Evolutionary conservation across 2,888 invertebrate species (phyloP), one percentile per base, ranked within the genome.

Genomic region (Caenorhabditis sinica): DNA sequence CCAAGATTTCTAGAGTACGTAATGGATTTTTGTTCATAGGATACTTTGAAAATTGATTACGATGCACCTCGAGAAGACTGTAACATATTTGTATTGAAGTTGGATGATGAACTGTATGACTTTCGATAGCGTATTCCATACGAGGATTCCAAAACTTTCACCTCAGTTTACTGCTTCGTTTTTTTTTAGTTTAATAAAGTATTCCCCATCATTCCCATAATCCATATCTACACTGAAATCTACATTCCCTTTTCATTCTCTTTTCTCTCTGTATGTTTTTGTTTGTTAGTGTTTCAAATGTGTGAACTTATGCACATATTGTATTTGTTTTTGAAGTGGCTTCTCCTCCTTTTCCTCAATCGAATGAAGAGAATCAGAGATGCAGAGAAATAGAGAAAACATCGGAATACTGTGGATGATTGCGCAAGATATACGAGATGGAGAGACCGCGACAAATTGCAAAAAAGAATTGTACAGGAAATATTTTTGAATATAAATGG

Each of bases 401-500:
- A 49, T 60, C 23, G 74, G 49, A 58, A 56, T 56, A 65, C 65
- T 65, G 65, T 65, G 45, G 30, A 74, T 69, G 73, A 80, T 80
- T 81, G 79, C 61, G 74, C 73, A 68, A 83, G 83, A 79, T 69
- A 53, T 65, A 45, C 63, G 65, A 84, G 53, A 75, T 25, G 15
- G 28, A 66, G 71, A 74, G 23, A 66, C 33, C 49, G 61, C 65
- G 77, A 56, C 65, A 63, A 20, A 56, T 69, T 56, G 56, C 56
- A 69, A 69, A 69, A 65, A 80, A 72, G 45, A 58, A 36, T 69
- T 66, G 75, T 61, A 69, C 49, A 74, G 43, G 71, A 58, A 74
- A 71, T 63, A 82, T 61, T 74, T 61, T 68, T 81, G 81, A 81
- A 68, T 58, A 40, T 40, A 49, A 49, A 74, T 68, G 74, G 65